Conservation (phyloP, 2,888 invertebrate species). For the Catocala fraxini region DNA sequence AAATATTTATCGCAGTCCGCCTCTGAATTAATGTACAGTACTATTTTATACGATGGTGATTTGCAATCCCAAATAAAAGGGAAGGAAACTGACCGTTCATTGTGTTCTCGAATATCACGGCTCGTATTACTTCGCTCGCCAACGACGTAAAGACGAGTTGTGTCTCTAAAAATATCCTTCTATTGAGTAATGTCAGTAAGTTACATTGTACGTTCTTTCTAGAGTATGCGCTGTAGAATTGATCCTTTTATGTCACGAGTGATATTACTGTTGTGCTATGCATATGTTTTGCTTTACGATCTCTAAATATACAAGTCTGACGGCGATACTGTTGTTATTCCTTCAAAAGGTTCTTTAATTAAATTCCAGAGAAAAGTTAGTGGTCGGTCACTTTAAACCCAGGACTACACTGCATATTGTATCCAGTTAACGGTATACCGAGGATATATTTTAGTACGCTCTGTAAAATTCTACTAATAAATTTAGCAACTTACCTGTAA, state of each 20-base stretch:
- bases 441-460: too few species aligned
- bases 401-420: constrained; percentile 6
- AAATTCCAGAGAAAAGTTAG: background rate
- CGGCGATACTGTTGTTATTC: background rate
- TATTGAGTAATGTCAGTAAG: constrained; percentile 15
- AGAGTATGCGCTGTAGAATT: constrained; percentile 6
- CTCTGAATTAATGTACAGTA: constrained; percentile 11
- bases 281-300: constrained; percentile 5
- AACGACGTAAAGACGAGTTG: constrained; percentile 23
- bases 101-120: constrained; percentile 15
- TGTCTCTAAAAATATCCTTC: constrained; percentile 30
- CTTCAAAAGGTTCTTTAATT: constrained; percentile 6
- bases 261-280: constrained; percentile 3
- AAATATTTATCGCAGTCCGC: constrained; percentile 21
- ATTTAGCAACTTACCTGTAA: too few species aligned
- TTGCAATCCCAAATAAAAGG: constrained; percentile 12
- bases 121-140: constrained; percentile 9
- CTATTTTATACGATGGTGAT: constrained; percentile 2
- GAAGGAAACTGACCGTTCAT: constrained; percentile 15
- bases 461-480: too few species aligned
- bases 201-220: constrained; percentile 10
- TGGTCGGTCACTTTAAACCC: constrained; percentile 12
- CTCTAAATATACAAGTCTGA: background rate
- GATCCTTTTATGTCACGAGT: constrained; percentile 4
- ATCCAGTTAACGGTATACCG: constrained; percentile 7